Evolutionary conservation across 2,797 vertebrate genomes (phyloP).

Genomic region (Microctenopoma stevenorrisi): DNA sequence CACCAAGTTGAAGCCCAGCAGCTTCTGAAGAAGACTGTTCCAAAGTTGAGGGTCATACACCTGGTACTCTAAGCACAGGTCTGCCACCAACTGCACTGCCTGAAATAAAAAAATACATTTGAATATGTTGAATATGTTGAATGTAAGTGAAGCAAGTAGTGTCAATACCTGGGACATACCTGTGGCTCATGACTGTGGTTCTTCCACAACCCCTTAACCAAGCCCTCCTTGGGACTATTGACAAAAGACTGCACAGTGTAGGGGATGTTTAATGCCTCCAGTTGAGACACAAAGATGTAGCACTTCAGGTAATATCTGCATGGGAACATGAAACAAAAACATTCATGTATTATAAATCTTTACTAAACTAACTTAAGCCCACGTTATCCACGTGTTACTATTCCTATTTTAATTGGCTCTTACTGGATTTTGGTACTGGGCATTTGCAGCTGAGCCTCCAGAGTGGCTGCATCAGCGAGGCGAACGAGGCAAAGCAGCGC

Average conservation of each 20-base stretch:
- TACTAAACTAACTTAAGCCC: not conserved
- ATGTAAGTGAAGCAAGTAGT: not conserved
- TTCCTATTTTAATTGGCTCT: constrained; percentile 35
- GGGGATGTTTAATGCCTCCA: constrained; percentile 93
- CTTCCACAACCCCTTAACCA: constrained; percentile 97
- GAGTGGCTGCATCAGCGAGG: constrained; percentile 84
- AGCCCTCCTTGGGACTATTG: constrained; percentile 93
- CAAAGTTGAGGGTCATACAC: constrained; percentile 92
- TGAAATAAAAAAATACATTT: constrained; percentile 55
- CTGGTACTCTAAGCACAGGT: constrained; percentile 92
- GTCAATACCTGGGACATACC: constrained; percentile 72
- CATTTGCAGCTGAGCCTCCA: constrained; percentile 89
- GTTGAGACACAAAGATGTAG: constrained; percentile 90
- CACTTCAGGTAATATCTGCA: constrained; percentile 90
- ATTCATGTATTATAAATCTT: not conserved
- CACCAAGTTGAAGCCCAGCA: constrained; percentile 93
- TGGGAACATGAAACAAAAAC: constrained; percentile 21
- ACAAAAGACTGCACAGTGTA: constrained; percentile 93
- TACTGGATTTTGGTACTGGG: constrained; percentile 89
- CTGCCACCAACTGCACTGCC: constrained; percentile 92
- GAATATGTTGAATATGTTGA: not conserved
- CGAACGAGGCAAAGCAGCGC: constrained; percentile 91
- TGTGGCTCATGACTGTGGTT: constrained; percentile 94
- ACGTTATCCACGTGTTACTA: not conserved
- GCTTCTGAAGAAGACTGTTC: constrained; percentile 93